Conservation (phyloP, 2,113 vertebrate species). For the Cinclus cinclus region DNA sequence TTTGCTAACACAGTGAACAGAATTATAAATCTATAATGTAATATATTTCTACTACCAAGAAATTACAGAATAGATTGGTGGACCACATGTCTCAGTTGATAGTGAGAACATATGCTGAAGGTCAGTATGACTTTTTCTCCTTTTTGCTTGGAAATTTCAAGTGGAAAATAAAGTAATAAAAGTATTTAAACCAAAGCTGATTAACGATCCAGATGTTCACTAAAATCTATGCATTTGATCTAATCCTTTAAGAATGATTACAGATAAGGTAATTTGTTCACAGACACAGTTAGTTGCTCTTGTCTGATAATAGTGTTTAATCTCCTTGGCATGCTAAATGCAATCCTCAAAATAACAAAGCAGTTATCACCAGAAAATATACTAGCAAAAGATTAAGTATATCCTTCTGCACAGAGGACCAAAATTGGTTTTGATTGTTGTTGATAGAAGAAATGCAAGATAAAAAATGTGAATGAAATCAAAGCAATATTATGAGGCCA, state of each 20-base stretch:
- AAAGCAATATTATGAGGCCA: neutral
- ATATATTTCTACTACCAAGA: neutral
- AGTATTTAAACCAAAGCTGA: neutral
- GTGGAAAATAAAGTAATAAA: neutral
- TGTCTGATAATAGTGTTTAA: neutral
- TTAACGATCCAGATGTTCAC: neutral
- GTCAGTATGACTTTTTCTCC: neutral
- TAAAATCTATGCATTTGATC: neutral
- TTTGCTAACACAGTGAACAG: neutral
- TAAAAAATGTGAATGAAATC: neutral
- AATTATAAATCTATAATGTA: neutral
- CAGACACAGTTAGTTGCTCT: neutral
- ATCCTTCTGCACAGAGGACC: neutral
- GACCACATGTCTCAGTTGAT: neutral
- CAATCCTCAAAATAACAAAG: neutral
- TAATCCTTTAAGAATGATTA: constrained; percentile 21
- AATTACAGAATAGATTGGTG: neutral
- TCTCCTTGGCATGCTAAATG: neutral
- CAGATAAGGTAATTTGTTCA: neutral
- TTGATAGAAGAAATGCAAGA: neutral
- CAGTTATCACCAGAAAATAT: neutral
- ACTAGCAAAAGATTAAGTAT: neutral
- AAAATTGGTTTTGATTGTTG: neutral
- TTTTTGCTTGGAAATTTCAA: neutral
- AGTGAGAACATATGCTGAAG: neutral